phyloP scores from a whole-genome alignment of 2,888 invertebrate genomes.

The Synergus itoensis region DNA sequence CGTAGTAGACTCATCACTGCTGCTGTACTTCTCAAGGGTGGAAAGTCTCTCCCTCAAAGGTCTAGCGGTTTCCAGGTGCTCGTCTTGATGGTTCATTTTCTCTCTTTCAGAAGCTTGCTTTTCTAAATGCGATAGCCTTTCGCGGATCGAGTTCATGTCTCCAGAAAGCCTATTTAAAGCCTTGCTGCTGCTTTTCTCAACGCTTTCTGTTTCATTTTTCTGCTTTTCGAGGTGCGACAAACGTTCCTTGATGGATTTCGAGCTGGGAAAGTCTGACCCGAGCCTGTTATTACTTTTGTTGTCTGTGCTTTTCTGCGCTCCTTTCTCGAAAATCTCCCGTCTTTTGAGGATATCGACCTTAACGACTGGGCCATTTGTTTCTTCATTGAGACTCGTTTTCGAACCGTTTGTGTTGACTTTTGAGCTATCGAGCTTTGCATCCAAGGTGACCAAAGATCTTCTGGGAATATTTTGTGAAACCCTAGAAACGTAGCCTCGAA shows the following conservation, averaged over 20 bases:
- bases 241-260: slow-evolving; percentile 87
- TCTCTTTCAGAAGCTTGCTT: slow-evolving; percentile 76
- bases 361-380: slow-evolving; percentile 81
- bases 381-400: slow-evolving; percentile 77
- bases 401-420: slow-evolving; percentile 72
- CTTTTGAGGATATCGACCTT: slow-evolving; percentile 91
- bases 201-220: slow-evolving; percentile 79
- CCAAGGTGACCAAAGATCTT: slow-evolving; percentile 69
- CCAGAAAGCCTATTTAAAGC: slow-evolving; percentile 79
- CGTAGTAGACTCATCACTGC: slow-evolving; percentile 61
- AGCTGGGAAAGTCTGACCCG: slow-evolving; percentile 82
- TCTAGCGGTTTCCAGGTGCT: slow-evolving; percentile 64
- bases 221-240: slow-evolving; percentile 85
- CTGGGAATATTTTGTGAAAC: slow-evolving; percentile 78
- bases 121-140: slow-evolving; percentile 83
- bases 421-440: slow-evolving; percentile 63
- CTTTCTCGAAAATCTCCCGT: slow-evolving; percentile 90
- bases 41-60: slow-evolving; percentile 69
- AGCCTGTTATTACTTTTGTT: slow-evolving; percentile 75
- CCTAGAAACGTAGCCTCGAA: slow-evolving; percentile 90
- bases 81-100: slow-evolving; percentile 58
- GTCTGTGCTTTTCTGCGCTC: slow-evolving; percentile 73
- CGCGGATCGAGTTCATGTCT: slow-evolving; percentile 83
- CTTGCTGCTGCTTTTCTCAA: slow-evolving; percentile 75
- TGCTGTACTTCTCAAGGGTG: slow-evolving; percentile 68